Base-by-base conservation (phyloP, 2,888 invertebrate species). In the Tenthredo scrophulariae region DNA sequence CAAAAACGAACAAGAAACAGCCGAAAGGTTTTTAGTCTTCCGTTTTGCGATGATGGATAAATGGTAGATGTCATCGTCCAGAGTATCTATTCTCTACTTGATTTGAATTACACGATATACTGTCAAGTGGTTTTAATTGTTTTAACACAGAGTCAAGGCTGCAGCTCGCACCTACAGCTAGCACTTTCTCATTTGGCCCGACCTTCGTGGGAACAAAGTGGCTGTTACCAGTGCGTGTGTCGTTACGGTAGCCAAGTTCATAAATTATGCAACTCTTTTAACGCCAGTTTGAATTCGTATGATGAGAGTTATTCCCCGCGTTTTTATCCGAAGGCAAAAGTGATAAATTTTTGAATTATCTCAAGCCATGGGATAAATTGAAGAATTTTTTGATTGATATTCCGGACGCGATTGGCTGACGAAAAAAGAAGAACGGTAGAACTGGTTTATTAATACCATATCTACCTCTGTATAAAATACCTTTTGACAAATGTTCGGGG, bases 111-210 rank as follows among this genome's bases (percentile, higher is more conserved):
- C 70, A 70, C 70, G 33, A 18, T 6, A 18, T 6, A 43, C 29
- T 43, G 72, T 74, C 43, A 43, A 74, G n/a, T 74, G 72, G 72
- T 74, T 74, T 67, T 43, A 74, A 74, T 74, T 74, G 43, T 74
- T 43, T 29, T 43, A 74, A 74, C 72, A n/a, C 72, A 13, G n/a
- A 74, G 40, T 74, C 72, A 74, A 74, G 72, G 72, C 10, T 43
- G 26, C n/a, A n/a, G n/a, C 22, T 40, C 40, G 72, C 10, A 43
- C 43, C 43, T n/a, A 74, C 15, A 67, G 18, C 33, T 18, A 15
- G 26, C 1, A 67, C 33, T 67, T 33, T 67, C 29, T 67, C 26
- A 62, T 62, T 33, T 6, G 13, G 22, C 62, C 1, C 62, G 62
- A 26, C 62, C 62, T 67, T 33, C 67, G 18, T 33, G 13, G 33